These are phyloP conservation scores for Trichogramma pretiosum DNA, from an alignment of 1,140 invertebrate genomes.

Conservation along the genomic window DNA sequence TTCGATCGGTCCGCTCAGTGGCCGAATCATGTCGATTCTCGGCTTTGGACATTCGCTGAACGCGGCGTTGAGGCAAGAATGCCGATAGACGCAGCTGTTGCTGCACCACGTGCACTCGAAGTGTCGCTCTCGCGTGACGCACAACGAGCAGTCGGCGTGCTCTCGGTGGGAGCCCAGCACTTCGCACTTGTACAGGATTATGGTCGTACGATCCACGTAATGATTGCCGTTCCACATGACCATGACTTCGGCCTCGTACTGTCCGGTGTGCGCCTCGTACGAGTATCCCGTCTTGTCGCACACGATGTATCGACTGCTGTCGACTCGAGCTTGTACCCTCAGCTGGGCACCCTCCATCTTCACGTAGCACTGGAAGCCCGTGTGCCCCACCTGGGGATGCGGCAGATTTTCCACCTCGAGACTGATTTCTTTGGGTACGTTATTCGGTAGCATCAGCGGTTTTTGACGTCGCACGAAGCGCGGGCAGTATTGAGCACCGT, in stretches of 20 bases:
- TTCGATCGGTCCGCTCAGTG: conserved; percentile 86
- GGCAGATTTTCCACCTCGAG: conserved; percentile 85
- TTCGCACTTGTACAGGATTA: conserved; percentile 90
- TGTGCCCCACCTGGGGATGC: conserved; percentile 73
- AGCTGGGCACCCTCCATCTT: conserved; percentile 85
- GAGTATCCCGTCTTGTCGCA: conserved; percentile 88
- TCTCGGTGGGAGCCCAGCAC: conserved; percentile 84
- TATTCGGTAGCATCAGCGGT: conserved; percentile 74
- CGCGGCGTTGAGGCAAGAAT: conserved; percentile 64
- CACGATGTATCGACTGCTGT: conserved; percentile 71
- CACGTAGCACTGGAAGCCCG: conserved; percentile 83
- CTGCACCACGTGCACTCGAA: conserved; percentile 91
- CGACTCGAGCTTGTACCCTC: conserved; percentile 75
- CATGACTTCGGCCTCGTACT: conserved; percentile 80
- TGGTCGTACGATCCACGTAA: conserved; percentile 80
- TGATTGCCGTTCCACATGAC: conserved; percentile 89
- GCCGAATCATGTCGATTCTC: conserved; percentile 89
- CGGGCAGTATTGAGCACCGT: conserved; percentile 71
- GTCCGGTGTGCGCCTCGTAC: conserved; percentile 75
- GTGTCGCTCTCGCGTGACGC: conserved; percentile 76
- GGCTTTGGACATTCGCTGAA: conserved; percentile 83
- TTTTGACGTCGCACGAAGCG: conserved; percentile 58
- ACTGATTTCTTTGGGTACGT: conserved; percentile 78
- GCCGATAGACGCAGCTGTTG: conserved; percentile 74
- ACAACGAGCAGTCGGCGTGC: conserved; percentile 88